Evolutionary conservation across 2,797 vertebrate genomes (phyloP).

Genomic region (Arrhamphus sclerolepis): DNA sequence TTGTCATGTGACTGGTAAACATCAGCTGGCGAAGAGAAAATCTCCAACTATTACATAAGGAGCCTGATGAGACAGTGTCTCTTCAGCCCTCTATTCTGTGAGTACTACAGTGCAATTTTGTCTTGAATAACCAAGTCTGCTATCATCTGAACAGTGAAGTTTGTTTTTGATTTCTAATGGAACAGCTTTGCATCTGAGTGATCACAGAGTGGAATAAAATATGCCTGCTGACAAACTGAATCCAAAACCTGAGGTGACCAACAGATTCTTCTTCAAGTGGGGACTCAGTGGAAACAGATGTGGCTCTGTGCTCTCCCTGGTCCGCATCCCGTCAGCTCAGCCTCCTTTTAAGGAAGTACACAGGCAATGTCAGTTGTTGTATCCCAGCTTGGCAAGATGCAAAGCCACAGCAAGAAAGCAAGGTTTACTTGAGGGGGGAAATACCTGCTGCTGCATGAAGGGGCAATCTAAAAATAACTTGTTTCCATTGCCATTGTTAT

Average conservation of each 20-base stretch:
- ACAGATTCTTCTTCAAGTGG: conserved; percentile 22
- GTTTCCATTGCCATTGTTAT: conserved; percentile 53
- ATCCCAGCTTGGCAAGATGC: conserved; percentile 64
- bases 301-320: conserved; percentile 47
- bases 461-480: conserved; percentile 60
- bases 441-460: conserved; percentile 69
- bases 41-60: not conserved
- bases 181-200: no score
- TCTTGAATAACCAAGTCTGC: conserved; percentile 5
- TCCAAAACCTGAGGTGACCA: conserved; percentile 13
- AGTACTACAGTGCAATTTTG: not conserved
- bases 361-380: conserved; percentile 60
- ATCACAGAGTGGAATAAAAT: no score
- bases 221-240: conserved; percentile 12
- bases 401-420: conserved; percentile 48
- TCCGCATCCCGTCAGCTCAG: conserved; percentile 46
- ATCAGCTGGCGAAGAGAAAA: conserved; percentile 3
- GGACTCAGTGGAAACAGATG: conserved; percentile 50
- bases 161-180: no score
- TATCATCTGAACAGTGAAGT: not conserved
- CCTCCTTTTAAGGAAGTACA: conserved; percentile 80
- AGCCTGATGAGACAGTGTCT: not conserved
- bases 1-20: conserved; percentile 8
- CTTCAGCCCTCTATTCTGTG: conserved; percentile 1
- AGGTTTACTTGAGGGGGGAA: conserved; percentile 68